Conservation (phyloP, 2,888 invertebrate genomes). For the Atrina japonica region DNA sequence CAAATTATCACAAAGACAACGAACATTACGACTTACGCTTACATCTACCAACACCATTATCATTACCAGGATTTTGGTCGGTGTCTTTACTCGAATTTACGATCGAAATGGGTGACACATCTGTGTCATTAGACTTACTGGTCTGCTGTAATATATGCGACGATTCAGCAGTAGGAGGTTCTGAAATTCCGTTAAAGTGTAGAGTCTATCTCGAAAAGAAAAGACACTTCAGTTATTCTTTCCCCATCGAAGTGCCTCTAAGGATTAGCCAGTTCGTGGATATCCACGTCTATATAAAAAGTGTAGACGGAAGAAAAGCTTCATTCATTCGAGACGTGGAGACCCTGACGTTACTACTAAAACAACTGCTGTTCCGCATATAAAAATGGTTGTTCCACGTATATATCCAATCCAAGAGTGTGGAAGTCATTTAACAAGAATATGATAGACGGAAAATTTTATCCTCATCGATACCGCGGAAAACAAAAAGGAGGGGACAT, state of each 20-base stretch:
- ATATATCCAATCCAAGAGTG: constrained; percentile 27
- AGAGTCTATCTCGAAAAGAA: constrained; percentile 13
- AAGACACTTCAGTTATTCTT: constrained; percentile 19
- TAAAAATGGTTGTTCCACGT: constrained; percentile 16
- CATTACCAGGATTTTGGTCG: constrained; percentile 17
- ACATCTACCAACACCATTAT: constrained; percentile 23
- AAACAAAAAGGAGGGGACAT: constrained; percentile 31
- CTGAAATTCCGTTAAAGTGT: constrained; percentile 32
- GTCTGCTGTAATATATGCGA: constrained; percentile 39
- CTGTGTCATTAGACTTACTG: constrained; percentile 10
- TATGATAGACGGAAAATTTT: too few species aligned
- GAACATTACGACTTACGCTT: constrained; percentile 29
- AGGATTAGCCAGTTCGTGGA: constrained; percentile 20
- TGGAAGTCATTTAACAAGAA: constrained; percentile 31
- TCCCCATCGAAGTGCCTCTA: constrained; percentile 34
- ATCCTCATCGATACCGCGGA: constrained; percentile 29
- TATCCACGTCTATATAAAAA: constrained; percentile 39
- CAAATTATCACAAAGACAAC: constrained; percentile 3
- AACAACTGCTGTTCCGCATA: too few species aligned
- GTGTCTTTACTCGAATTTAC: constrained; percentile 29
- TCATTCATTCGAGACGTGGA: constrained; percentile 33
- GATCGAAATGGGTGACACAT: constrained; percentile 4
- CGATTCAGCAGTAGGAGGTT: constrained; percentile 33
- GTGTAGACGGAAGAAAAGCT: constrained; percentile 7
- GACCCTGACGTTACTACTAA: constrained; percentile 33